A percentile compares a stretch with the other conserved stretches of the same genome.
These are phyloP conservation scores for Drosophila prosaltans DNA, from an alignment of 1,140 invertebrate genomes.

Conservation along the genomic window DNA sequence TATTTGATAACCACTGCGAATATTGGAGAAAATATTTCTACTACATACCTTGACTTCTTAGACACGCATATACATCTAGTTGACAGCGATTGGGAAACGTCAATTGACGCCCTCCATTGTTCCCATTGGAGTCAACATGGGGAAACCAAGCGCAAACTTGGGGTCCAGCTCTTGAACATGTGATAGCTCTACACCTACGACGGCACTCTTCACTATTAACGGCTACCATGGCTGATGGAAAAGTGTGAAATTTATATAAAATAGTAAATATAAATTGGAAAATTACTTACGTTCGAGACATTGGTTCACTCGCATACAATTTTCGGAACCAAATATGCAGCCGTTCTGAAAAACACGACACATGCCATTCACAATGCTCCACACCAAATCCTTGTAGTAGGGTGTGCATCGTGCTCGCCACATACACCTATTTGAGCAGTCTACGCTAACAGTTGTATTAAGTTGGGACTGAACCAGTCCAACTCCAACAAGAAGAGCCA, in stretches of 20 bases:
- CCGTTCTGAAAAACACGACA: slow-evolving; percentile 59
- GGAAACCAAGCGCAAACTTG: slow-evolving; percentile 43
- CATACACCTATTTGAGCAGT: slow-evolving; percentile 36
- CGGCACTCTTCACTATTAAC: slow-evolving; percentile 25
- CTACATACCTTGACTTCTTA: slow-evolving; percentile 24
- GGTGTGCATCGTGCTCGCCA: slow-evolving; percentile 33
- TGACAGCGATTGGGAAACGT: slow-evolving; percentile 35
- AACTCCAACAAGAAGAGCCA: slow-evolving; percentile 8
- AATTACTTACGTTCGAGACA: slow-evolving; percentile 39
- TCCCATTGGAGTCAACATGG: slow-evolving; percentile 23
- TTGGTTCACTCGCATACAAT: slow-evolving; percentile 46
- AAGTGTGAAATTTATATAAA: background rate
- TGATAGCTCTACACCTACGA: background rate
- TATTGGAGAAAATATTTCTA: no score
- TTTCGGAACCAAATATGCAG: slow-evolving; percentile 45
- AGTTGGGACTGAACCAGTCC: slow-evolving; percentile 11
- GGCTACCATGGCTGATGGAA: slow-evolving; percentile 17
- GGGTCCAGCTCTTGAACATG: background rate
- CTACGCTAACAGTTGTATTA: background rate
- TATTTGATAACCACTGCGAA: no score
- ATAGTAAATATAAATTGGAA: background rate
- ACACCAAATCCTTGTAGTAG: slow-evolving; percentile 43
- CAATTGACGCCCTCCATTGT: background rate
- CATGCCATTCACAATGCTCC: slow-evolving; percentile 26
- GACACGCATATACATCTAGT: slow-evolving; percentile 35